Base-by-base conservation (phyloP, 2,888 invertebrate species). In the Psylliodes chrysocephalus region DNA sequence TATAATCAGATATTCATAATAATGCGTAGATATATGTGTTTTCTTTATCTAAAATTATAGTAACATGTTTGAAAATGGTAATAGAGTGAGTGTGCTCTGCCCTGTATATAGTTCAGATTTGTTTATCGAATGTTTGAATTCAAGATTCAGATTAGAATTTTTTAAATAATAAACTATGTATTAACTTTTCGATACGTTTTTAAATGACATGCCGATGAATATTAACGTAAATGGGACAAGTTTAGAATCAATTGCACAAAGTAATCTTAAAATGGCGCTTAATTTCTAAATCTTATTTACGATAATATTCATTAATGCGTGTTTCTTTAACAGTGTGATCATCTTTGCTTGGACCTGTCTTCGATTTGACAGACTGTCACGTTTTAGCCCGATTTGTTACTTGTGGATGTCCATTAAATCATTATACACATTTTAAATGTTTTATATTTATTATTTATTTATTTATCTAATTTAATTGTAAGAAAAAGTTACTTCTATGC, bases 1-100 rank as follows among this genome's bases (percentile, higher is more conserved):
- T 56, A 56, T 14, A n/a, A n/a, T 54, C 17, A 14, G 38, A 46
- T 59, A 46, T 47, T 14, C 47, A 42, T 49, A 49, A 59, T 59
- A 59, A 40, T 49, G 49, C 40, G 51, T 59, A 59, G 59, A 59
- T 49, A 51, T 59, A 17, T 51, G 59, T 59, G 40, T 51, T 51
- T 59, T 40, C 22, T 57, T 25, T 51, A 49, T 49, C 40, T 49
- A 42, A 49, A 57, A 25, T 49, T 38, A 51, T 40, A 59, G 44
- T n/a, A 46, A 55, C 33, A 35, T 56, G 35, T 56, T 46, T 35
- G 56, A 49, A n/a, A 49, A 57, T 25, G 14, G 38, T 49, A 59
- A 40, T 49, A 49, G 38, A 47, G 28, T 47, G 30, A 17, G 28
- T 33, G 19, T 44, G 12, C 54, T 46, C 55, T 35, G 59, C 59